Conservation (phyloP, 2,113 vertebrate genomes). For the Nothocercus nigrocapillus region DNA sequence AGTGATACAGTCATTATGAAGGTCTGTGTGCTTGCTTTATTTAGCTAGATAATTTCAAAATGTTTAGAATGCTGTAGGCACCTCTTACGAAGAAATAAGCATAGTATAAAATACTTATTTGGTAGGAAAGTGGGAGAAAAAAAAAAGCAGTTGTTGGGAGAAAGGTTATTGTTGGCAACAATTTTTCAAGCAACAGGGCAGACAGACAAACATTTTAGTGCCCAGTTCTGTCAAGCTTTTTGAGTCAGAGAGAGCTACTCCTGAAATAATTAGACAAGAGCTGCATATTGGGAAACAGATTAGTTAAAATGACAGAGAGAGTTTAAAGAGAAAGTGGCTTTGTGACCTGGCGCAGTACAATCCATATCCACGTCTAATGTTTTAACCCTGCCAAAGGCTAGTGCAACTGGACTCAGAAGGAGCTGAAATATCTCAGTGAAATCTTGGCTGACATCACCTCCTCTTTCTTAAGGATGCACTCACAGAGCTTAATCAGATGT, state of each 20-base stretch:
- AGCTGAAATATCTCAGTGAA: neutral
- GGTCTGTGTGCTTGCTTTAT: neutral
- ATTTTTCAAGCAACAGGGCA: neutral
- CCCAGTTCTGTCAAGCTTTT: neutral
- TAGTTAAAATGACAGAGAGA: neutral
- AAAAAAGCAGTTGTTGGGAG: neutral
- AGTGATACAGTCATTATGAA: neutral
- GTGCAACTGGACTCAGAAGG: neutral
- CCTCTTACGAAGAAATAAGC: neutral
- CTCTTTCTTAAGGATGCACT: neutral
- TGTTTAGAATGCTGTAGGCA: neutral
- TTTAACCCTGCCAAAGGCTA: neutral
- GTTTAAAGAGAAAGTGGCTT: neutral
- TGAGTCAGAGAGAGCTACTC: neutral
- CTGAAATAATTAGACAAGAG: neutral
- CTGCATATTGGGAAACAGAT: neutral
- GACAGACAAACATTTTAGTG: neutral
- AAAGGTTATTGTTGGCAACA: neutral
- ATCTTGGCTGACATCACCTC: neutral
- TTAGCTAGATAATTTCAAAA: neutral
- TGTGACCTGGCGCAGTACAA: neutral
- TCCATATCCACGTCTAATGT: neutral
- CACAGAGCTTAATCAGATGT: neutral
- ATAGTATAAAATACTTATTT: neutral
- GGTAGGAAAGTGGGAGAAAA: neutral